Percentiles rank a stretch among this genome's conserved stretches.
Conservation (phyloP, 1,140 invertebrate genomes). For the Pachyrhynchus sulphureomaculatus region DNA sequence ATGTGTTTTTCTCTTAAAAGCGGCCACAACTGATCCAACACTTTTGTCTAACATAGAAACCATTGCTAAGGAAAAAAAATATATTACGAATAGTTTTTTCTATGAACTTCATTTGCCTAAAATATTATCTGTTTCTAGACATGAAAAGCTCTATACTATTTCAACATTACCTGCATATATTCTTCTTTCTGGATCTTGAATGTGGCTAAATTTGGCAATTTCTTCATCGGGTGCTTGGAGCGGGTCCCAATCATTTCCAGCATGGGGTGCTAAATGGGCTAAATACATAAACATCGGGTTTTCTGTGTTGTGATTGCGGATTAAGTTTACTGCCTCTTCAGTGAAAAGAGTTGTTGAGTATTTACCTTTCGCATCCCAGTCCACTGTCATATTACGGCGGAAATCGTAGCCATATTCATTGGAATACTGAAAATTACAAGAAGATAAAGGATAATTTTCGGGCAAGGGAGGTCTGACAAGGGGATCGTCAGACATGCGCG, state of each 20-base stretch:
- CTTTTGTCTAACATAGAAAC: conserved; percentile 84
- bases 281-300: conserved; percentile 82
- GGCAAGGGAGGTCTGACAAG: no score
- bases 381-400: conserved; percentile 62
- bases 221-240: conserved; percentile 83
- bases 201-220: conserved; percentile 73
- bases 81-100: not conserved
- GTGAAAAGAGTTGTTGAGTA: conserved; percentile 85
- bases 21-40: conserved; percentile 72
- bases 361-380: conserved; percentile 59
- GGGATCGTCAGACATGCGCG: no score
- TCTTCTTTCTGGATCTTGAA: conserved; percentile 71
- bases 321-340: conserved; percentile 67
- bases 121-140: no score
- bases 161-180: conserved; percentile 63
- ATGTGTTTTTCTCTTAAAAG: conserved; percentile 67
- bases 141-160: no score
- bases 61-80: conserved; percentile 65
- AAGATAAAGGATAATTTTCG: no score
- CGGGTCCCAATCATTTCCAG: conserved; percentile 66
- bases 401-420: conserved; percentile 65
- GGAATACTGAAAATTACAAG: conserved; percentile 40
- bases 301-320: conserved; percentile 65
- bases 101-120: no score
- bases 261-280: conserved; percentile 81